Conservation (phyloP, 1,140 invertebrate species). For the roundworm (Caenorhabditis elegans) region DNA sequence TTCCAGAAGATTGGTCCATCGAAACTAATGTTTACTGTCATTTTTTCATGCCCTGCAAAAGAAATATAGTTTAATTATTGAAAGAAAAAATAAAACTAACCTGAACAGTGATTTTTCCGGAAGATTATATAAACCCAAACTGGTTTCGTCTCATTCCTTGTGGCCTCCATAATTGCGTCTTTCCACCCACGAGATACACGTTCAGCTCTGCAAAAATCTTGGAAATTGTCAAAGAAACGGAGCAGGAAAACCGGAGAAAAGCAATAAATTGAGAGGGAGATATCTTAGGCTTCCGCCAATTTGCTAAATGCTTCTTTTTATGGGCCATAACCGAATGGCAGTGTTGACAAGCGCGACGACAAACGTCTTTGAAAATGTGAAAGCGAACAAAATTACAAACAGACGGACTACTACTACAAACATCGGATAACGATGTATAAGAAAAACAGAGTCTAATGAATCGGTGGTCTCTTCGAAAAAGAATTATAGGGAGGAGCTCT, state of each 20-base stretch:
- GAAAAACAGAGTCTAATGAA: background rate
- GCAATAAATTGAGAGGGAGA: background rate
- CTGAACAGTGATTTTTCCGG: constrained; percentile 55
- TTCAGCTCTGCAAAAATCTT: constrained; percentile 40
- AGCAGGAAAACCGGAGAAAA: background rate
- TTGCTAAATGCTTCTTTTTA: constrained; percentile 26
- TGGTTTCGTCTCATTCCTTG: constrained; percentile 50
- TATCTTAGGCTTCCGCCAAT: constrained; percentile 16
- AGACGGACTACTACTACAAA: background rate
- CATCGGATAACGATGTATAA: constrained; percentile 4
- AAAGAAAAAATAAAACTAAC: background rate
- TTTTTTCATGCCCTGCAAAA: constrained; percentile 60
- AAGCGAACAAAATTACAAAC: background rate
- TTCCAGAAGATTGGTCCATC: constrained; percentile 66
- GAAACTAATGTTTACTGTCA: constrained; percentile 60
- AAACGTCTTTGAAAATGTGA: background rate
- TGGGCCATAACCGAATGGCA: constrained; percentile 28
- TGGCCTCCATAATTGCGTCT: constrained; percentile 33
- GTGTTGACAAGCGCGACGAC: constrained; percentile 2
- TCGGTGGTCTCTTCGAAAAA: background rate
- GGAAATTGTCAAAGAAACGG: background rate
- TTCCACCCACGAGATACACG: constrained; percentile 35
- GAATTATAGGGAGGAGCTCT: background rate
- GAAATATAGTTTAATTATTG: background rate
- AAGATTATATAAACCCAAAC: constrained; percentile 66